These are phyloP conservation scores for Limnodromus scolopaceus DNA, from an alignment of 2,797 vertebrate genomes.

Conservation along the genomic window DNA sequence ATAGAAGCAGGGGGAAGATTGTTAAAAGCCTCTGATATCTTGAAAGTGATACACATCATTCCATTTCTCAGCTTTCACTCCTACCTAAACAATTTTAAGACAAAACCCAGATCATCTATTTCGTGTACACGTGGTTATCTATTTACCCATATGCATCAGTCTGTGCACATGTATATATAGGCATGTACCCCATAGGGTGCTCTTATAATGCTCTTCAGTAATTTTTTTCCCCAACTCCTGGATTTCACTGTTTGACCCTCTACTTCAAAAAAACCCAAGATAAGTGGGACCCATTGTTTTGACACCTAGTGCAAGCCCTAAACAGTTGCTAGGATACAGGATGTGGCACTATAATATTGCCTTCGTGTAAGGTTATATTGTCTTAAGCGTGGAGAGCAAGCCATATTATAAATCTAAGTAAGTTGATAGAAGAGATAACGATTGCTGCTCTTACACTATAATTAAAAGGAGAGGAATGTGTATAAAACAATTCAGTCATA, in stretches of 20 bases:
- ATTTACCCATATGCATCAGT: neutral
- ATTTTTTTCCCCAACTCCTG: neutral
- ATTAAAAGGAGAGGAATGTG: slow-evolving; percentile 49
- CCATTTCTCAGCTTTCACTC: slow-evolving; percentile 33
- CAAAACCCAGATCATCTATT: slow-evolving; percentile 21
- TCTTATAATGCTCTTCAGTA: neutral
- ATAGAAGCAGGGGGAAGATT: slow-evolving; percentile 42
- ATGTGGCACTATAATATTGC: slow-evolving; percentile 44
- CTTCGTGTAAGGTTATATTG: slow-evolving; percentile 44
- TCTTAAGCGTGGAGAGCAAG: slow-evolving; percentile 21
- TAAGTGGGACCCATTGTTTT: slow-evolving; percentile 60
- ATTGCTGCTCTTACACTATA: slow-evolving; percentile 36
- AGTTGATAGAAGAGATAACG: slow-evolving; percentile 37
- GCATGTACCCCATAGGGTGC: neutral
- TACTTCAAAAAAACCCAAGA: slow-evolving; percentile 6
- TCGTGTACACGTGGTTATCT: neutral
- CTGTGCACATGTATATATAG: neutral
- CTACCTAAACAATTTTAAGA: slow-evolving; percentile 28
- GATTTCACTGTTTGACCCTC: slow-evolving; percentile 24
- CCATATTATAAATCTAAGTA: slow-evolving; percentile 37
- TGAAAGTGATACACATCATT: slow-evolving; percentile 32
- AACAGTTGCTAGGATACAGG: slow-evolving; percentile 68
- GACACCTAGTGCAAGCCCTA: slow-evolving; percentile 59
- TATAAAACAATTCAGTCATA: neutral
- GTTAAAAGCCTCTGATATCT: slow-evolving; percentile 40